phyloP scores from a whole-genome alignment of 2,113 vertebrate genomes.

The Pandion haliaetus region DNA sequence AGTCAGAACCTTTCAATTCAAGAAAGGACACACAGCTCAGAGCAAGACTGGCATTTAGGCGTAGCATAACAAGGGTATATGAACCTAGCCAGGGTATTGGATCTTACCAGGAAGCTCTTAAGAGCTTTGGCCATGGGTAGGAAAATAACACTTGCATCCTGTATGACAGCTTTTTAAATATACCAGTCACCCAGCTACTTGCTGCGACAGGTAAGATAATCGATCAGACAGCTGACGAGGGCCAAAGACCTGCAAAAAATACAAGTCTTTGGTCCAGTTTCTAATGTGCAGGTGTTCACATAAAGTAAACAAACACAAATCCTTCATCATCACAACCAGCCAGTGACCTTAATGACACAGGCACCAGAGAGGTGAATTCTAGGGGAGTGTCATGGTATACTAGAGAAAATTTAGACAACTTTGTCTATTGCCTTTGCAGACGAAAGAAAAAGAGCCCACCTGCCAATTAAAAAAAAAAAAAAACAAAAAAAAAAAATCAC shows the following conservation, averaged over 20 bases:
- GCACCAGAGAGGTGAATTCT: not conserved
- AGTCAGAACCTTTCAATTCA: not conserved
- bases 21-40: not conserved
- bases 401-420: not conserved
- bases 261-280: constrained; percentile 11
- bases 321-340: not conserved
- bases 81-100: not conserved
- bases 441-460: not conserved
- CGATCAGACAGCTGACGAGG: not conserved
- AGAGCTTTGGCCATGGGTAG: not conserved
- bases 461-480: not conserved
- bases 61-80: fast-evolving
- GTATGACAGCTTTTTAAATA: not conserved
- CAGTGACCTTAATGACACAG: not conserved
- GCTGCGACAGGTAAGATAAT: not conserved
- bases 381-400: not conserved
- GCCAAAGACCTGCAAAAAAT: constrained; percentile 49
- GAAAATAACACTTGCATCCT: not conserved
- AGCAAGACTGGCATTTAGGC: not conserved
- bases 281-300: not conserved
- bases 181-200: not conserved
- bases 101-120: constrained; percentile 3
- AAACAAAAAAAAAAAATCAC: not conserved
- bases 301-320: not conserved
- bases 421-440: not conserved